phyloP scores from a whole-genome alignment of 2,888 invertebrate species.

The Lomographa bimaculata region DNA sequence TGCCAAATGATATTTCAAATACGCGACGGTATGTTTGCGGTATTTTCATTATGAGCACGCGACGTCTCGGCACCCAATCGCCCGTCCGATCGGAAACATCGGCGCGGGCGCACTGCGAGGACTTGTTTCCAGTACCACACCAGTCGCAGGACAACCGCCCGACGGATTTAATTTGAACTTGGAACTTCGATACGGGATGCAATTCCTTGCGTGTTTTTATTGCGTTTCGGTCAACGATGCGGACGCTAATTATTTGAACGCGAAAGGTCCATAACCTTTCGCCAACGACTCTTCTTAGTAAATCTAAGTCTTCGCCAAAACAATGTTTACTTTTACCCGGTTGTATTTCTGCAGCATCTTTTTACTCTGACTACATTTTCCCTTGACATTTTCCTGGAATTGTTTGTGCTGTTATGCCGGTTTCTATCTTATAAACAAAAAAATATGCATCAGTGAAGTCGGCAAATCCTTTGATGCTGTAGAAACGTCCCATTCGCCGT shows the following conservation, averaged over 20 bases:
- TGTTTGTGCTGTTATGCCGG: conserved; percentile 23
- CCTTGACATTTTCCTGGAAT: conserved; percentile 23
- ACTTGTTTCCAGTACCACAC: conserved; percentile 22
- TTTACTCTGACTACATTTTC: conserved; percentile 8
- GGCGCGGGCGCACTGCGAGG: conserved; percentile 66
- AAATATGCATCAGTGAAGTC: conserved; percentile 54
- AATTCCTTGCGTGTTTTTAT: conserved; percentile 64
- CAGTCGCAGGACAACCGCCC: conserved; percentile 44
- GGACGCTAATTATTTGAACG: conserved; percentile 58
- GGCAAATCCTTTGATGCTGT: conserved; percentile 64
- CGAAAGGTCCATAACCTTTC: conserved; percentile 56
- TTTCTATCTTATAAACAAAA: conserved; percentile 41
- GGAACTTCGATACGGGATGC: conserved; percentile 61
- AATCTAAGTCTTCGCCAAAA: too few species aligned
- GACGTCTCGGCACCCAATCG: conserved; percentile 46
- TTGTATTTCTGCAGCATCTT: conserved; percentile 12
- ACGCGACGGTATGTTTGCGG: conserved; percentile 36
- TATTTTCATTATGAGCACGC: conserved; percentile 53
- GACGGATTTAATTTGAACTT: conserved; percentile 68
- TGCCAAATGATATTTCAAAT: conserved; percentile 5
- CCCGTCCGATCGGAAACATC: conserved; percentile 69
- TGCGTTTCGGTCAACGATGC: conserved; percentile 52
- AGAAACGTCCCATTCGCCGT: conserved; percentile 50
- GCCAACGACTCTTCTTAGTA: conserved; percentile 13
- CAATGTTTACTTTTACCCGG: too few species aligned